Conservation (phyloP, 1,140 invertebrate species). For the Fopius arisanus region DNA sequence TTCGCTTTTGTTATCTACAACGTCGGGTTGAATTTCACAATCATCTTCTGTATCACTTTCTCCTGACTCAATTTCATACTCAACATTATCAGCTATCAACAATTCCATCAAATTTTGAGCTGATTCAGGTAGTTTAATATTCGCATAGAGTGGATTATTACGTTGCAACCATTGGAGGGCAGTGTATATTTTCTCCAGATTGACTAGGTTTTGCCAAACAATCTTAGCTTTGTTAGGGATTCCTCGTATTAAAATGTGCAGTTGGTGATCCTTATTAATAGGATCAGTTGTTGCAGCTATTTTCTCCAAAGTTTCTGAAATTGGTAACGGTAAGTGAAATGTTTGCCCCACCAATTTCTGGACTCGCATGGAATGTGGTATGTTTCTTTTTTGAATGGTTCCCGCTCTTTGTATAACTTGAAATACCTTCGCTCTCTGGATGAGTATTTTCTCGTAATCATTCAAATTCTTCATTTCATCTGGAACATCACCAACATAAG, state of each 20-base stretch:
- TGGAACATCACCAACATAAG: not conserved
- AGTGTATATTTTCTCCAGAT: constrained; percentile 4
- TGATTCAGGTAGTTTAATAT: not conserved
- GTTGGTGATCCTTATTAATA: constrained; percentile 3
- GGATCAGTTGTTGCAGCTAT: not conserved
- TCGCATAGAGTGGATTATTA: not conserved
- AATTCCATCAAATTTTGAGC: not conserved
- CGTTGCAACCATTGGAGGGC: not conserved
- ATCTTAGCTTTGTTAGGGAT: not conserved
- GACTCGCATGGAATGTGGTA: not conserved
- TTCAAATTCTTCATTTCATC: not conserved
- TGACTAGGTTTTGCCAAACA: constrained; percentile 3
- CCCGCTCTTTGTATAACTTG: constrained; percentile 14
- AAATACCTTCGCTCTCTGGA: not conserved
- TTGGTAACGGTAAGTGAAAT: not conserved
- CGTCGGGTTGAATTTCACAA: not conserved
- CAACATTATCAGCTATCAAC: not conserved
- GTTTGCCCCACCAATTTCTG: not conserved
- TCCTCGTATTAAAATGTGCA: not conserved
- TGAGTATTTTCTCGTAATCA: constrained; percentile 1
- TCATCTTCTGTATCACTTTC: not conserved
- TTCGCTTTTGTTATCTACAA: not conserved
- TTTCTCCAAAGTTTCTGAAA: not conserved
- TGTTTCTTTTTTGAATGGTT: constrained; percentile 5
- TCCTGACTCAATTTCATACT: not conserved